Evolutionary conservation across 2,797 vertebrate genomes (phyloP).

Genomic region (Urophycis tenuis): DNA sequence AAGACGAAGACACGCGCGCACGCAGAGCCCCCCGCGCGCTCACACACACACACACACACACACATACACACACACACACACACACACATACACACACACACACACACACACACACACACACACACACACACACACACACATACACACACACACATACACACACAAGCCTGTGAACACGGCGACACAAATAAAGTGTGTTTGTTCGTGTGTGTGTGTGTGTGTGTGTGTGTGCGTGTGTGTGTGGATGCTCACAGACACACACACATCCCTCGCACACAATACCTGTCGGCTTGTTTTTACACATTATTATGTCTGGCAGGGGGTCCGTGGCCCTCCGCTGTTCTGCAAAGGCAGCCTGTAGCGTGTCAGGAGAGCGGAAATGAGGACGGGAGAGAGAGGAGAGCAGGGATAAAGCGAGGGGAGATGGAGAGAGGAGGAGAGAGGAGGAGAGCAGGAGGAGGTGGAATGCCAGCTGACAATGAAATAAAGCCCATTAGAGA

Average conservation of each 20-base stretch:
- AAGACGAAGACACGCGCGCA: slow-evolving; percentile 20
- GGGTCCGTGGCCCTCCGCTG: slow-evolving; percentile 64
- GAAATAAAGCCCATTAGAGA: slow-evolving; percentile 79
- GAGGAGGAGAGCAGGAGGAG: slow-evolving; percentile 46
- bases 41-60: neutral
- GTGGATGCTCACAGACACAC: neutral
- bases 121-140: no score
- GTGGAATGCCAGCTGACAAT: slow-evolving; percentile 71
- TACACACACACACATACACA: no score
- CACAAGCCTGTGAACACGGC: neutral
- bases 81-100: no score
- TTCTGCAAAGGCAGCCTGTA: slow-evolving; percentile 66
- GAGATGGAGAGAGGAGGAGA: slow-evolving; percentile 25
- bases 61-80: no score
- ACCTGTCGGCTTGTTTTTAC: slow-evolving; percentile 68
- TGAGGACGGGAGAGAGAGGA: slow-evolving; percentile 39
- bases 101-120: neutral
- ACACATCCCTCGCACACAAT: slow-evolving; percentile 37
- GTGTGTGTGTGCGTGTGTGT: no score
- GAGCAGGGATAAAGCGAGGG: neutral
- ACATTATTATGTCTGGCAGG: slow-evolving; percentile 69
- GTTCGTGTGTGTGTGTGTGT: no score
- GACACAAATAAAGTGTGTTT: neutral
- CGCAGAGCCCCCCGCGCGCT: slow-evolving; percentile 14
- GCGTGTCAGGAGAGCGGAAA: slow-evolving; percentile 64